Conservation (phyloP, 2,797 vertebrate species). For the Falco concolor region DNA sequence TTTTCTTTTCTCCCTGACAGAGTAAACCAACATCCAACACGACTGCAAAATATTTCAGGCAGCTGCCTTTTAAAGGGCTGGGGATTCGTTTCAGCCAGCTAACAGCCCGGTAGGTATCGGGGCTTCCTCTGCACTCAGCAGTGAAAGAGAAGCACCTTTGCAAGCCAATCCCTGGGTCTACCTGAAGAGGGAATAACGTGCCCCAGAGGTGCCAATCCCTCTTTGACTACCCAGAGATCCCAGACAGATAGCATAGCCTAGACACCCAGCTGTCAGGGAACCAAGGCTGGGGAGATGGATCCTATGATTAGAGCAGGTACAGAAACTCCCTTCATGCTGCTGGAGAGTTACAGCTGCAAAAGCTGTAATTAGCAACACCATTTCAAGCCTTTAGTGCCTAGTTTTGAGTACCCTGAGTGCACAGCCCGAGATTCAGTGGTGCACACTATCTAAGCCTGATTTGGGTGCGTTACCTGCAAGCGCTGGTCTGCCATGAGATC, state of each 20-base stretch:
- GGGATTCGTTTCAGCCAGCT: background rate
- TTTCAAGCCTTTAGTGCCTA: background rate
- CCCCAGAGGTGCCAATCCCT: conserved; percentile 56
- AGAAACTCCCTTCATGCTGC: background rate
- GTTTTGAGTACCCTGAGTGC: background rate
- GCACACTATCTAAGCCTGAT: background rate
- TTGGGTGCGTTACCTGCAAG: background rate
- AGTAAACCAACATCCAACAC: background rate
- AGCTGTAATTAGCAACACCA: background rate
- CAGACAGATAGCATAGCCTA: conserved; percentile 48
- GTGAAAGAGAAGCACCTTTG: background rate
- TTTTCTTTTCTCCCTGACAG: background rate
- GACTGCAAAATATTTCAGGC: background rate
- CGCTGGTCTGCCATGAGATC: background rate
- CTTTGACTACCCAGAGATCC: conserved; percentile 26
- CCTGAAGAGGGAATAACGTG: background rate
- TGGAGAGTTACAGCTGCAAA: background rate
- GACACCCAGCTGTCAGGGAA: background rate
- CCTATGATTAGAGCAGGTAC: background rate
- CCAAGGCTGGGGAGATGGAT: background rate
- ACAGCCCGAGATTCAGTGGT: background rate
- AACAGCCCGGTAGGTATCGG: background rate
- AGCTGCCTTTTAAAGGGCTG: background rate
- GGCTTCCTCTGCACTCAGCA: background rate
- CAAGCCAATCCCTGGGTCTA: background rate